Evolutionary conservation across 1,140 invertebrate genomes (phyloP).

Genomic region (Lasioglossum baleicum): DNA sequence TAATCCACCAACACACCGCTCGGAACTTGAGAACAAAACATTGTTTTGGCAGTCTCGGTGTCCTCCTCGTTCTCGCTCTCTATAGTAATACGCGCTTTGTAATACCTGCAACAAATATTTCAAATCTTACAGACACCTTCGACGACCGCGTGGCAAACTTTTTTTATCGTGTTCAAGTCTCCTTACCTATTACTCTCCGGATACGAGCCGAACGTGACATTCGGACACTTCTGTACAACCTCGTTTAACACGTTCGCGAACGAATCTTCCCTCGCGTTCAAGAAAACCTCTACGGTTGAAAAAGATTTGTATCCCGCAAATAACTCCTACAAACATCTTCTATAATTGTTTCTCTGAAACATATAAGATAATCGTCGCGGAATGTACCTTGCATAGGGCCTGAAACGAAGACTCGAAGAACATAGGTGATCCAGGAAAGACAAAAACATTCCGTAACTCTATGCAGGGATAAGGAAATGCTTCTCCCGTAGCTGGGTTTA

Average conservation of each 20-base stretch:
- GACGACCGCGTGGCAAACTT: background rate
- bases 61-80: slow-evolving; percentile 75
- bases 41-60: slow-evolving; percentile 72
- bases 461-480: slow-evolving; percentile 84
- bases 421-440: slow-evolving; percentile 89
- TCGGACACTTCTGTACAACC: slow-evolving; percentile 77
- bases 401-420: slow-evolving; percentile 83
- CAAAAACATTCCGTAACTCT: slow-evolving; percentile 86
- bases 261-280: slow-evolving; percentile 77
- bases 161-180: background rate
- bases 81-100: slow-evolving; percentile 80
- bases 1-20: slow-evolving; percentile 64
- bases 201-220: slow-evolving; percentile 80
- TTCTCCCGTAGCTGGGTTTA: slow-evolving; percentile 62
- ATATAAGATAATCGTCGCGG: slow-evolving; percentile 7
- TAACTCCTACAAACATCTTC: slow-evolving; percentile 67
- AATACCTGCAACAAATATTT: slow-evolving; percentile 67
- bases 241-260: slow-evolving; percentile 76
- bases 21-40: slow-evolving; percentile 74
- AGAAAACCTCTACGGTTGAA: slow-evolving; percentile 74
- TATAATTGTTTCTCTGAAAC: background rate
- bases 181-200: slow-evolving; percentile 76
- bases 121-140: background rate
- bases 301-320: slow-evolving; percentile 75
- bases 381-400: slow-evolving; percentile 74